These are phyloP conservation scores for Drosophila phalerata DNA, from an alignment of 2,888 invertebrate genomes.

Conservation along the genomic window DNA sequence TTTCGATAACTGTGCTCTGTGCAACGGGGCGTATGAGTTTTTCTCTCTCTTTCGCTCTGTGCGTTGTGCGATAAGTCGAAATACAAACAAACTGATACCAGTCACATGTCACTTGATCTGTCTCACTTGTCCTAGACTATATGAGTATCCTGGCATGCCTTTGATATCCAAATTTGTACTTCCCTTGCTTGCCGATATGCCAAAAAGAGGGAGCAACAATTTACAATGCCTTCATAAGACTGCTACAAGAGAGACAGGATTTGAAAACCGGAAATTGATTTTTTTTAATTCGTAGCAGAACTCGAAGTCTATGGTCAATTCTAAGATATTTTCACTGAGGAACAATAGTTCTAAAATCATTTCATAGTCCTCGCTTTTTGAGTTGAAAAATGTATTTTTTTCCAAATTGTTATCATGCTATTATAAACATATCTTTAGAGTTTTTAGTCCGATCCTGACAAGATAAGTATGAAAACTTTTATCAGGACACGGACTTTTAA, in stretches of 20 bases:
- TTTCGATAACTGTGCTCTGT: slow-evolving; percentile 47
- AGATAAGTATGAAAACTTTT: too few species aligned
- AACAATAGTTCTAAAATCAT: too few species aligned
- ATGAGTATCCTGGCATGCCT: slow-evolving; percentile 1
- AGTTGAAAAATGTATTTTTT: too few species aligned
- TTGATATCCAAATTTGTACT: slow-evolving; percentile 14
- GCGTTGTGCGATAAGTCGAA: slow-evolving; percentile 41
- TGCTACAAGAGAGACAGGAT: neutral
- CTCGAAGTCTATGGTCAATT: too few species aligned
- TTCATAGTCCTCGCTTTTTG: too few species aligned
- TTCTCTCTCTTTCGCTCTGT: neutral
- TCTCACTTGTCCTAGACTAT: slow-evolving; percentile 5
- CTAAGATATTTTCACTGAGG: too few species aligned
- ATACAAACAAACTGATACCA: slow-evolving; percentile 22
- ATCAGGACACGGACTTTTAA: too few species aligned
- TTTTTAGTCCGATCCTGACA: too few species aligned
- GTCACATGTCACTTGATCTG: slow-evolving; percentile 49
- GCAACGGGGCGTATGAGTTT: slow-evolving; percentile 70
- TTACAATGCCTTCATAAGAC: neutral
- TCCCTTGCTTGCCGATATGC: slow-evolving; percentile 13
- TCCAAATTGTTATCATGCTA: too few species aligned
- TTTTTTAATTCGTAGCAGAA: slow-evolving; percentile 10
- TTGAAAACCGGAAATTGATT: neutral
- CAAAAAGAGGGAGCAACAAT: slow-evolving; percentile 20
- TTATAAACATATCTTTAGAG: too few species aligned